phyloP scores from a whole-genome alignment of 2,888 invertebrate species.

The Xestia c-nigrum region DNA sequence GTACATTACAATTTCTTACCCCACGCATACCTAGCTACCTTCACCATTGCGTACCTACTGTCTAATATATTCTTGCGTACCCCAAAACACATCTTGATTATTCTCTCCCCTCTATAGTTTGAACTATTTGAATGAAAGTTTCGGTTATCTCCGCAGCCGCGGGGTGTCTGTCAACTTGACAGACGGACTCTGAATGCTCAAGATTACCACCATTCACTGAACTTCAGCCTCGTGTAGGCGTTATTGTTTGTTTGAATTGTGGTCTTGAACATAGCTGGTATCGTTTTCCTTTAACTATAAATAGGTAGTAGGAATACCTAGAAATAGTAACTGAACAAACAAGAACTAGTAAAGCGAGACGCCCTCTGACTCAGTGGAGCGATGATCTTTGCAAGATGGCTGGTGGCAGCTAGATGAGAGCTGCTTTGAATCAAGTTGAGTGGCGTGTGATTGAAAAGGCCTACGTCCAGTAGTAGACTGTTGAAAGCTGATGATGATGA shows the following conservation, averaged over 20 bases:
- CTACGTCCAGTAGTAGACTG: too few species aligned
- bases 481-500: too few species aligned
- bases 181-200: conserved; percentile 54
- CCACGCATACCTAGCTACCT: neutral
- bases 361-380: too few species aligned
- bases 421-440: too few species aligned
- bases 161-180: conserved; percentile 66
- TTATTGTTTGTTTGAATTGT: conserved; percentile 19
- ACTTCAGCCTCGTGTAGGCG: conserved; percentile 18
- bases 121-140: conserved; percentile 56
- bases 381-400: too few species aligned
- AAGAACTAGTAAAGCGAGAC: neutral
- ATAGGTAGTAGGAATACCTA: neutral
- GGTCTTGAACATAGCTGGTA: neutral
- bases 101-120: conserved; percentile 25
- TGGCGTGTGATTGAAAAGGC: too few species aligned
- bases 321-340: neutral
- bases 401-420: too few species aligned
- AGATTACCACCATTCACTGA: conserved; percentile 43
- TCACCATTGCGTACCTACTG: neutral
- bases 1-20: neutral
- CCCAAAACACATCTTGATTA: conserved; percentile 44
- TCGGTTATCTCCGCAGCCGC: conserved; percentile 60
- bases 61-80: conserved; percentile 10
- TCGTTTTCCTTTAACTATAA: neutral